Conservation (phyloP, 2,113 vertebrate species). For the Silurus asotus region DNA sequence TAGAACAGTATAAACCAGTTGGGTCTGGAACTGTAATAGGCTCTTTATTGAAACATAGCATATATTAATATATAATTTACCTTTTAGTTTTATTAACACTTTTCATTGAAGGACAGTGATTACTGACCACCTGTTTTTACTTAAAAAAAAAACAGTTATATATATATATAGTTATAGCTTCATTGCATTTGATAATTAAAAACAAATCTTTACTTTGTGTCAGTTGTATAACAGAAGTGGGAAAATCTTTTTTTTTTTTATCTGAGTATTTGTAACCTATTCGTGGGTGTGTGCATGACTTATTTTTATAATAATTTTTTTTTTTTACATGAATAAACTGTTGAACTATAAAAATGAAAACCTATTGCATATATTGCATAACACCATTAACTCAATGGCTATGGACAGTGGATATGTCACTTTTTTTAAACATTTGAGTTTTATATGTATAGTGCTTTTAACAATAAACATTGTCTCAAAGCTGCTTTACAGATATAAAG, state of each 20-base stretch:
- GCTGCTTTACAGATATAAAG: no score
- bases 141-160: no score
- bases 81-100: background rate
- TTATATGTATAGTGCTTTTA: no score
- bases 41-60: no score
- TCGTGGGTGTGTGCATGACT: background rate
- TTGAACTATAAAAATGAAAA: background rate
- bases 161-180: background rate
- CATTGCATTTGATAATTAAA: background rate
- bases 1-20: background rate
- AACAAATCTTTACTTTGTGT: conserved; percentile 2
- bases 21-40: background rate
- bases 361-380: background rate
- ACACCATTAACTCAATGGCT: background rate
- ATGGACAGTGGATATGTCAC: background rate
- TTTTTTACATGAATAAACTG: background rate
- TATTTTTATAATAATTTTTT: background rate
- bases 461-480: no score
- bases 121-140: background rate
- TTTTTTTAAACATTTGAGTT: background rate
- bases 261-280: background rate
- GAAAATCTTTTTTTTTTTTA: background rate
- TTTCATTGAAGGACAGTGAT: background rate
- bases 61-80: background rate
- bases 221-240: background rate